phyloP scores from a whole-genome alignment of 2,888 invertebrate species.

The Apodemia zela region DNA sequence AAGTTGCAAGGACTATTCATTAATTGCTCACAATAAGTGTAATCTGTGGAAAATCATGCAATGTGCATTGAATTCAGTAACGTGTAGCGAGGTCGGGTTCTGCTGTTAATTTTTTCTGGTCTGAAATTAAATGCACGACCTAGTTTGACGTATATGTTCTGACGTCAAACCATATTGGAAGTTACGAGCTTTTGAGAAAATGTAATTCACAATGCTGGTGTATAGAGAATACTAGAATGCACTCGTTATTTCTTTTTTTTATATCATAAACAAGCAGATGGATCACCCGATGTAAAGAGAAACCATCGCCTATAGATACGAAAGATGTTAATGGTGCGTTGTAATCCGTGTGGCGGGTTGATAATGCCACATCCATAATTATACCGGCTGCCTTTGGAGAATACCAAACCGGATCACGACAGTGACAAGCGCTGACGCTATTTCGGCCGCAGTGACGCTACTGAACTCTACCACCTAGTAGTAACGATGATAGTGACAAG shows the following conservation, averaged over 20 bases:
- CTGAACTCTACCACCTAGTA: too few species aligned
- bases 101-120: constrained; percentile 50
- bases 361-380: too few species aligned
- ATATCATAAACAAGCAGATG: too few species aligned
- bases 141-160: constrained; percentile 51
- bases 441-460: too few species aligned
- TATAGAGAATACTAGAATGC: neutral
- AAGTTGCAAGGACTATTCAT: neutral
- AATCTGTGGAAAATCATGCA: constrained; percentile 21
- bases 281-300: too few species aligned
- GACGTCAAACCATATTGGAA: constrained; percentile 52
- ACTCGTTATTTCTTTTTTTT: neutral
- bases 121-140: constrained; percentile 64
- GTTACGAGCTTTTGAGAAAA: constrained; percentile 19
- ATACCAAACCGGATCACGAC: too few species aligned
- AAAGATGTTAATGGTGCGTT: too few species aligned
- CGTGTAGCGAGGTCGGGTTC: constrained; percentile 56
- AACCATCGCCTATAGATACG: too few species aligned
- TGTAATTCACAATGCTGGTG: constrained; percentile 14
- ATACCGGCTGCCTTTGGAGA: too few species aligned
- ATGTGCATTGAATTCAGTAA: constrained; percentile 26
- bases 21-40: constrained; percentile 12
- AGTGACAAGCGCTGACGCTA: too few species aligned
- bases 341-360: too few species aligned
- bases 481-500: too few species aligned